Evolutionary conservation across 2,113 vertebrate genomes (phyloP).

Genomic region (Misgurnus mizolepis): DNA sequence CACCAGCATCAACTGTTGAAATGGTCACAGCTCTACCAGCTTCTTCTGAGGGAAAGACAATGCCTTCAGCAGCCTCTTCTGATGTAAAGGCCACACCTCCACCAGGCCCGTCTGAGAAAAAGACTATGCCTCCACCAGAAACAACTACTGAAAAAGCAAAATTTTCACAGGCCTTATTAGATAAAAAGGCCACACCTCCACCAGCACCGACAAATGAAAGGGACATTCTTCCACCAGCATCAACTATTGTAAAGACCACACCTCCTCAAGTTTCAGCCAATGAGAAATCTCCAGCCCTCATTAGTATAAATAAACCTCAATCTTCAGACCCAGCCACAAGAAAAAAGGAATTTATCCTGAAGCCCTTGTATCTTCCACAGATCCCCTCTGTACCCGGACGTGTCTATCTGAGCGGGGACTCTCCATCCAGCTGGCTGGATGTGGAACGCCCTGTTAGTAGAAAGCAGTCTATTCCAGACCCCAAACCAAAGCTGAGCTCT

Average conservation of each 20-base stretch:
- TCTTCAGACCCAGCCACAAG: slow-evolving; percentile 10
- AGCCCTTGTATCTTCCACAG: slow-evolving; percentile 29
- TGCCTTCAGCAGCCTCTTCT: too few relatives aligned
- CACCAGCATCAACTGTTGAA: neutral
- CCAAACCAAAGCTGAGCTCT: slow-evolving; percentile 63
- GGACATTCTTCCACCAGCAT: neutral
- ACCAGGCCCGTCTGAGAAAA: neutral
- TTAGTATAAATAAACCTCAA: neutral
- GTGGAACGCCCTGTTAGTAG: slow-evolving; percentile 61
- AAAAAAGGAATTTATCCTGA: neutral
- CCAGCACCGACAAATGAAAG: neutral
- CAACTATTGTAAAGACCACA: neutral
- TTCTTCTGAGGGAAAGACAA: too few relatives aligned
- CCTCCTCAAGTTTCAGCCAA: neutral
- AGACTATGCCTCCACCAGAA: neutral
- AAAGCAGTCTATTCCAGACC: slow-evolving; percentile 56
- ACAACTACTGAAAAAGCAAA: too few relatives aligned
- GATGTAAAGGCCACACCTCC: neutral
- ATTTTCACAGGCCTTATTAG: neutral
- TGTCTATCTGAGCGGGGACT: slow-evolving; percentile 44
- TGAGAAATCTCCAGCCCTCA: neutral
- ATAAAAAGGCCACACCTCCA: slow-evolving; percentile 36
- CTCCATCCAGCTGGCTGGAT: slow-evolving; percentile 68
- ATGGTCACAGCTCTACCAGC: too few relatives aligned
- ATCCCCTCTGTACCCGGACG: slow-evolving; percentile 49